phyloP scores from a whole-genome alignment of 2,113 vertebrate species.

The Lophius piscatorius region DNA sequence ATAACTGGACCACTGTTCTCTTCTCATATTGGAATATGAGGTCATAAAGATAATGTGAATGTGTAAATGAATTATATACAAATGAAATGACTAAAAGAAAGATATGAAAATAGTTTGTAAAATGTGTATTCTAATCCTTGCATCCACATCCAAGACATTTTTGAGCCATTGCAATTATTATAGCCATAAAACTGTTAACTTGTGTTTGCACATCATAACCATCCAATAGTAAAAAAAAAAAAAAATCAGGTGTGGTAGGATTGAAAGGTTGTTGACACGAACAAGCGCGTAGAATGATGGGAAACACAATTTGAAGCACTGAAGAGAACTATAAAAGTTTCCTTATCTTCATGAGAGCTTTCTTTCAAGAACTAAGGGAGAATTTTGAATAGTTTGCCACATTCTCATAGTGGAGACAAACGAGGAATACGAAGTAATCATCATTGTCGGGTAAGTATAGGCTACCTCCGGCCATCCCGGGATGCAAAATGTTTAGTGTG shows the following conservation, averaged over 20 bases:
- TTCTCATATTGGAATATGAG: background rate
- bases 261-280: slow-evolving; percentile 31
- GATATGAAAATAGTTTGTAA: slow-evolving; percentile 7
- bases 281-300: slow-evolving; percentile 25
- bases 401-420: no score
- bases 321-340: slow-evolving; percentile 33
- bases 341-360: background rate
- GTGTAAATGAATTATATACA: background rate
- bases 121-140: slow-evolving; percentile 6
- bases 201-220: slow-evolving; percentile 36
- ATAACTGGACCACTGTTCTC: background rate
- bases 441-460: slow-evolving; percentile 30
- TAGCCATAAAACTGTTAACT: slow-evolving; percentile 42
- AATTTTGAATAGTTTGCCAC: no score
- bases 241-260: slow-evolving; percentile 20
- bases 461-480: background rate
- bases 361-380: no score
- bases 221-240: slow-evolving; percentile 37
- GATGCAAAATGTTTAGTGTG: background rate
- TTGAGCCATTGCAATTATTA: slow-evolving; percentile 41
- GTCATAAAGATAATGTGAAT: no score
- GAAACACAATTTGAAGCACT: slow-evolving; percentile 3
- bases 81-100: background rate
- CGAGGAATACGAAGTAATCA: background rate
- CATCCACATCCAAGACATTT: slow-evolving; percentile 40